Evolutionary conservation across 2,797 vertebrate species (phyloP).

Genomic region (Silurus aristotelis): DNA sequence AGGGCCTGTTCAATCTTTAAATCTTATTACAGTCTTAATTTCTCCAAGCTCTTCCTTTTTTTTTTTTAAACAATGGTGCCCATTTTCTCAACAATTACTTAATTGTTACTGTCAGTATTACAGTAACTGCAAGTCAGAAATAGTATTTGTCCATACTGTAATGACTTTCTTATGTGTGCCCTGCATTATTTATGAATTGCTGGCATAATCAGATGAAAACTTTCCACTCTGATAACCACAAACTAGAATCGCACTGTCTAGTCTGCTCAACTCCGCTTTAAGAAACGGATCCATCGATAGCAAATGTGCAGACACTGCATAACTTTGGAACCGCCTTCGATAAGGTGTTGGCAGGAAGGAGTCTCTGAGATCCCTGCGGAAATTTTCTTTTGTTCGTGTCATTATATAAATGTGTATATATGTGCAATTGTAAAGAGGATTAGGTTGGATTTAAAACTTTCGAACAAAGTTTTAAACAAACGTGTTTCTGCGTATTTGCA

Average conservation of each 20-base stretch:
- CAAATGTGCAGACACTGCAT: slow-evolving; percentile 35
- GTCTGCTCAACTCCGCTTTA: slow-evolving; percentile 47
- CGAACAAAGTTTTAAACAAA: background rate
- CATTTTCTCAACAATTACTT: background rate
- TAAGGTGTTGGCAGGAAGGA: slow-evolving; percentile 23
- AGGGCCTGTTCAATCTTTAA: slow-evolving; percentile 52
- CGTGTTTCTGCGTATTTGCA: slow-evolving; percentile 18
- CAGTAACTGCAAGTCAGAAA: slow-evolving; percentile 3
- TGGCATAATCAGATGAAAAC: slow-evolving; percentile 17
- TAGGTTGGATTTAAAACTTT: slow-evolving; percentile 17
- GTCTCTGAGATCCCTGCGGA: background rate
- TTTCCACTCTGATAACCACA: slow-evolving; percentile 43
- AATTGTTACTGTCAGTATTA: background rate
- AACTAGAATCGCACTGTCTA: slow-evolving; percentile 45
- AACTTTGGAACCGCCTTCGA: slow-evolving; percentile 25
- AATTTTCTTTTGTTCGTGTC: background rate
- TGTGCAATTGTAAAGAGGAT: background rate
- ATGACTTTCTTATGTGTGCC: background rate
- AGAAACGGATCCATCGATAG: slow-evolving; percentile 31
- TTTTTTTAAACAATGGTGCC: background rate
- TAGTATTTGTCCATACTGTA: slow-evolving; percentile 5
- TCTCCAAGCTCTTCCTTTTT: slow-evolving; percentile 38
- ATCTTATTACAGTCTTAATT: slow-evolving; percentile 41
- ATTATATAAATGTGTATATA: background rate
- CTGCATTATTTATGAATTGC: slow-evolving; percentile 19